Percentiles rank a stretch among this genome's conserved stretches.
Conservation (phyloP, 2,797 vertebrate species). For the Mus spretus region DNA sequence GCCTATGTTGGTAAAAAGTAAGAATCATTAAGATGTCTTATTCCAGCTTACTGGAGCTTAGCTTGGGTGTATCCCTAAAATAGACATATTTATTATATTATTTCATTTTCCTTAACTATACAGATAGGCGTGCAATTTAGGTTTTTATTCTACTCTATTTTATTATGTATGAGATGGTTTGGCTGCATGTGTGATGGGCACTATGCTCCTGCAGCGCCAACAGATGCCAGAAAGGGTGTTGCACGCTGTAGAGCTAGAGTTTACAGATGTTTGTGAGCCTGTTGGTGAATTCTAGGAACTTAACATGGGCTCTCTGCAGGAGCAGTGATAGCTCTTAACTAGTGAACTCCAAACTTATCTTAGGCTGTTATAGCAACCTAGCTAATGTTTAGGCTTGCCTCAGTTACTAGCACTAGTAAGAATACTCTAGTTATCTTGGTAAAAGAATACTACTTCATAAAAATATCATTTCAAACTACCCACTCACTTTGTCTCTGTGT, state of each 20-base stretch:
- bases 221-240: background rate
- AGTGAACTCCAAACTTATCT: background rate
- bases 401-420: background rate
- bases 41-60: background rate
- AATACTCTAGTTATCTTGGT: conserved; percentile 42
- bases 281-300: background rate
- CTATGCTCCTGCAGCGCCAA: background rate
- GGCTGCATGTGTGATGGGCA: background rate
- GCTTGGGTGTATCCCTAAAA: conserved; percentile 5
- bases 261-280: background rate
- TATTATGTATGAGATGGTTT: background rate
- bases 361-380: background rate
- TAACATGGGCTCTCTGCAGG: background rate
- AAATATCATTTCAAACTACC: background rate
- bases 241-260: background rate
- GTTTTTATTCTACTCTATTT: background rate
- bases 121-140: background rate
- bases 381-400: background rate
- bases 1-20: background rate
- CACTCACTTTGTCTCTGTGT: background rate
- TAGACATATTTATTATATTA: background rate
- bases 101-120: conserved; percentile 1
- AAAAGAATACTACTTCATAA: background rate
- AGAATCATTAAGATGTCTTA: background rate
- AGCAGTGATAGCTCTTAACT: background rate